These are phyloP conservation scores for Mythimna lalbum DNA, from an alignment of 2,888 invertebrate genomes.

Conservation along the genomic window DNA sequence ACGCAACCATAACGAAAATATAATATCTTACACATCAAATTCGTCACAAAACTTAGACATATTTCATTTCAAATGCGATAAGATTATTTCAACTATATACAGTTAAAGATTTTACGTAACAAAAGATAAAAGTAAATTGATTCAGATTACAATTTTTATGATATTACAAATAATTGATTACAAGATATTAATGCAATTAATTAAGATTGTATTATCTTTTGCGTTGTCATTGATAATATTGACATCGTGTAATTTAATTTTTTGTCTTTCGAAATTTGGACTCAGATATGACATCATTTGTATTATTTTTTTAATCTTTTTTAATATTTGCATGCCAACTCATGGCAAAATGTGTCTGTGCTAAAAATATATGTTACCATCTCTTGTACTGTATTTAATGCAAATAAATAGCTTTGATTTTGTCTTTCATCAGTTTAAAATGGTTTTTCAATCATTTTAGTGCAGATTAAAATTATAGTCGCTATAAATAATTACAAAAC, in stretches of 20 bases:
- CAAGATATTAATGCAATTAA: conserved; percentile 76
- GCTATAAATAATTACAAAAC: too few species aligned
- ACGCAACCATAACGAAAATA: conserved; percentile 2
- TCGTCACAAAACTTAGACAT: conserved; percentile 32
- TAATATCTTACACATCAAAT: conserved; percentile 24
- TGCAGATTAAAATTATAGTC: too few species aligned
- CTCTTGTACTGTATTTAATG: too few species aligned
- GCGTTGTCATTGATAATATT: conserved; percentile 14
- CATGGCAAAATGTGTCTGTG: too few species aligned
- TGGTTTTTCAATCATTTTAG: too few species aligned
- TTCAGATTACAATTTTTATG: conserved; percentile 51
- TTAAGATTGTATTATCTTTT: conserved; percentile 59
- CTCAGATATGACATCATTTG: not conserved
- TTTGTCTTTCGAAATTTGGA: conserved; percentile 46
- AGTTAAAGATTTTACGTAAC: conserved; percentile 37
- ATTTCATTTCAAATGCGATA: conserved; percentile 39
- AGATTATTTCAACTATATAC: conserved; percentile 49
- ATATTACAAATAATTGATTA: conserved; percentile 68
- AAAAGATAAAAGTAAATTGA: conserved; percentile 50
- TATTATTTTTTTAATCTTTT: too few species aligned
- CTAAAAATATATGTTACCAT: too few species aligned
- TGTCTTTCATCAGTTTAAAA: too few species aligned
- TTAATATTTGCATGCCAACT: too few species aligned
- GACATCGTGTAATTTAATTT: not conserved
- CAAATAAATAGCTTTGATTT: too few species aligned